These are phyloP conservation scores for Copidosoma floridanum DNA, from an alignment of 1,140 invertebrate species.

Conservation along the genomic window DNA sequence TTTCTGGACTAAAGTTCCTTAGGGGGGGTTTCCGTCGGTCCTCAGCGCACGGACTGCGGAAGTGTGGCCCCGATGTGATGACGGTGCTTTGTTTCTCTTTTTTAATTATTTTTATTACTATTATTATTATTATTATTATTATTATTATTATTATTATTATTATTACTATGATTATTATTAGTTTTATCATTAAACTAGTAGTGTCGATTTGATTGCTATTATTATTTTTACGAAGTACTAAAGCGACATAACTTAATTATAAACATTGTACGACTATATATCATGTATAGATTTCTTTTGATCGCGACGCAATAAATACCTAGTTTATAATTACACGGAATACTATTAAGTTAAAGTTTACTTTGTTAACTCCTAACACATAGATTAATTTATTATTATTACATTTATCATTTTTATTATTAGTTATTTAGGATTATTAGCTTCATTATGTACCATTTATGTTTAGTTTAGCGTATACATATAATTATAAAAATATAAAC, in stretches of 20 bases:
- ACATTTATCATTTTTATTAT: constrained; percentile 34
- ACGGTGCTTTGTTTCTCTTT: constrained; percentile 56
- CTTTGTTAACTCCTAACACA: constrained; percentile 26
- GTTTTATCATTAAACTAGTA: constrained; percentile 32
- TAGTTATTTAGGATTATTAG: constrained; percentile 30
- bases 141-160: constrained; percentile 21
- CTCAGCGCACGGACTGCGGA: constrained; percentile 34
- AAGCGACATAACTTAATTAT: constrained; percentile 6
- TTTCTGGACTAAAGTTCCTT: constrained; percentile 55
- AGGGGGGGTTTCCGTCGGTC: constrained; percentile 23
- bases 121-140: constrained; percentile 22
- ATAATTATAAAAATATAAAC: constrained; percentile 46
- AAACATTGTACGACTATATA: constrained; percentile 8
- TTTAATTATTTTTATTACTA: constrained; percentile 30
- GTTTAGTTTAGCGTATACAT: constrained; percentile 47
- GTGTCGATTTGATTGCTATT: constrained; percentile 30
- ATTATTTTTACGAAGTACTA: constrained; percentile 28
- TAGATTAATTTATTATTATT: constrained; percentile 28
- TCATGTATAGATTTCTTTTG: too few relatives aligned
- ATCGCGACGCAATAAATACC: constrained; percentile 10
- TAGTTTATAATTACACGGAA: constrained; percentile 1
- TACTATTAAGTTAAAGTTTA: constrained; percentile 35
- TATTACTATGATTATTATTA: constrained; percentile 21
- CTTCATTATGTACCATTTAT: constrained; percentile 35
- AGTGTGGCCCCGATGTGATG: constrained; percentile 49